These are phyloP conservation scores for Hyppa rectilinea DNA, from an alignment of 2,888 invertebrate species.

Conservation along the genomic window DNA sequence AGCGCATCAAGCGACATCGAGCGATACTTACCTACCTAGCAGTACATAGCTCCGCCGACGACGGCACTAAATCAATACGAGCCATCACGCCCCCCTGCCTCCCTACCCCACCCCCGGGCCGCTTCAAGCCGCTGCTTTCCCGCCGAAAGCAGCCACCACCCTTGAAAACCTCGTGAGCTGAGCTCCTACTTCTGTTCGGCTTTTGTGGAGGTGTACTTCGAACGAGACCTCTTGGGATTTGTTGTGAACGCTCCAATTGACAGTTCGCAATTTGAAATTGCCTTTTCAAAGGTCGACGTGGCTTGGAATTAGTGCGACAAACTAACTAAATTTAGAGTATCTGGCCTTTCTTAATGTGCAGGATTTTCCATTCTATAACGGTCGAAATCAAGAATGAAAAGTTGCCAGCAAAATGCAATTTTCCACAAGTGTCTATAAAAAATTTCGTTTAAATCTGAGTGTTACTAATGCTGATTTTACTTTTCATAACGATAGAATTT, in stretches of 20 bases:
- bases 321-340: conserved; percentile 30
- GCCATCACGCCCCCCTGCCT: conserved; percentile 87
- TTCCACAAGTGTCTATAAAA: background rate
- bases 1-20: conserved; percentile 89
- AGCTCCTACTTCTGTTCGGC: conserved; percentile 91
- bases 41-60: conserved; percentile 90
- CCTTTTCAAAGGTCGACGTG: conserved; percentile 70
- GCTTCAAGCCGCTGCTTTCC: conserved; percentile 86
- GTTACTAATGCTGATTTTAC: background rate
- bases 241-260: conserved; percentile 85
- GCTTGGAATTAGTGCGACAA: conserved; percentile 51
- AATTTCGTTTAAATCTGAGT: background rate
- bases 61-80: conserved; percentile 92
- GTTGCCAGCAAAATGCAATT: background rate
- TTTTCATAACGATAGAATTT: conserved; percentile 9
- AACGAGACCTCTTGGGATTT: conserved; percentile 89
- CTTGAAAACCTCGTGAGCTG: conserved; percentile 91
- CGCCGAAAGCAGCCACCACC: conserved; percentile 90
- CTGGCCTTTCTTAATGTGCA: background rate
- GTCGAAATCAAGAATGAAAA: background rate
- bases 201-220: conserved; percentile 89
- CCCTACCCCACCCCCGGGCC: conserved; percentile 70
- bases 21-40: conserved; percentile 85
- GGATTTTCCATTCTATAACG: background rate
- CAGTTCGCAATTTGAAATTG: conserved; percentile 85